Evolutionary conservation across 2,113 vertebrate genomes (phyloP), one percentile per base, ranked within the genome.

Genomic region (Corapipo altera): DNA sequence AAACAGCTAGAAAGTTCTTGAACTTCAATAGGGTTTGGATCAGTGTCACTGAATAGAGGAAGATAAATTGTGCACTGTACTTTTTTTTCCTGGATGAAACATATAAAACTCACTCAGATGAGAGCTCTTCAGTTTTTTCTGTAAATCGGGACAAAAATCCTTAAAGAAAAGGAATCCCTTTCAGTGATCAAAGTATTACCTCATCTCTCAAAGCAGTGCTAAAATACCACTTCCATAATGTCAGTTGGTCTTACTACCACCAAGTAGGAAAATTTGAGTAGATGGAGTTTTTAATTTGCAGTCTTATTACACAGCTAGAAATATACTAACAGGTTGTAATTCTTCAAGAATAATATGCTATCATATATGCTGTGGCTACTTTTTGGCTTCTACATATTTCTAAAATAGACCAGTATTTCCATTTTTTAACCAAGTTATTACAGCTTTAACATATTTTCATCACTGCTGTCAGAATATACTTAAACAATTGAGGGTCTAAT

Each of bases 181-280:
- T 54, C 51, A 52, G 24, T 49, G 54, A 64, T 76, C 28, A 48
- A 93, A 85, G 66, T 76, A 95, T 59, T 88, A 89, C 54, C 78
- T 94, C 28, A 85, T 83, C 82, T 83, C 55, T 80, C 64, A 59
- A 88, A 91, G 46, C 21, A 73, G 76, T 82, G 91, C 91, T 88
- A 91, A 83, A 92, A 94, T 96, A 85, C 67, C 81, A 93, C 77
- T 96, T 84, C 72, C 59, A 83, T 77, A 89, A 39, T 4, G 4
- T 93, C 89, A 87, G 41, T 35, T 52, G 15, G 15, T 73, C 57
- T n/a, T 80, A 41, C 58, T 49, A 76, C 49, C 46, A 91, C 30
- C 21, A 89, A 72, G n/a, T 8, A 95, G 70, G 70, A 96, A 89
- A 88, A 73, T n/a, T 24, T 35, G 16, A 65, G 65, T 83, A 69